Evolutionary conservation across 1,140 invertebrate species (phyloP).

Genomic region (Megathymus violae): DNA sequence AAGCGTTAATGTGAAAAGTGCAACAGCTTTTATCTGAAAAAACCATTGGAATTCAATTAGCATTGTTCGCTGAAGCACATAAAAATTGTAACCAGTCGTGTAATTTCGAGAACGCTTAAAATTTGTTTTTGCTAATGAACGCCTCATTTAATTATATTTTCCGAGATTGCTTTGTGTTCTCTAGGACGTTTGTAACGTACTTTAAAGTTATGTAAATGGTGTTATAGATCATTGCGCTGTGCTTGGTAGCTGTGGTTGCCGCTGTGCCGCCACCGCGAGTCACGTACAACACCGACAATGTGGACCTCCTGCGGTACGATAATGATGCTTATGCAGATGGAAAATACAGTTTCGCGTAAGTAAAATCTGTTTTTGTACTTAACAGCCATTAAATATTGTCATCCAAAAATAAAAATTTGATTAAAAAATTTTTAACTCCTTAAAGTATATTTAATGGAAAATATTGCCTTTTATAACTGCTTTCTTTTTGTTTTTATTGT

Average conservation of each 20-base stretch:
- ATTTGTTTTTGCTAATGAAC: no score
- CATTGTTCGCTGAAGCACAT: no score
- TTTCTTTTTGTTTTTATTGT: no score
- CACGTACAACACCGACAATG: constrained; percentile 43
- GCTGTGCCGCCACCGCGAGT: constrained; percentile 40
- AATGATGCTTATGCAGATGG: constrained; percentile 56
- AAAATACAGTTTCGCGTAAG: constrained; percentile 54
- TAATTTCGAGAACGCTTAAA: no score
- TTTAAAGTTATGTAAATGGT: constrained; percentile 14
- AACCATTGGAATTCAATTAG: no score
- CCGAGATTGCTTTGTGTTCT: no score
- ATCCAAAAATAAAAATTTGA: background rate
- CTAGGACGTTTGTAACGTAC: background rate
- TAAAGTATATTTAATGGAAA: no score
- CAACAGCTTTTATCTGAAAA: no score
- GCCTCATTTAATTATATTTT: no score
- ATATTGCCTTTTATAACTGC: no score
- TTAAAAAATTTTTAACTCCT: background rate
- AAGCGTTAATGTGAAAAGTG: no score
- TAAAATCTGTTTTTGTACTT: background rate
- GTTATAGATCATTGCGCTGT: constrained; percentile 52
- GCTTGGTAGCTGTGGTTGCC: constrained; percentile 44
- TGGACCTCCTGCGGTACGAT: constrained; percentile 64
- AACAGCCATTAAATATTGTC: background rate
- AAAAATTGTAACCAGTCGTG: no score